Conservation (phyloP, 2,888 invertebrate genomes). For the Idaea straminata region DNA sequence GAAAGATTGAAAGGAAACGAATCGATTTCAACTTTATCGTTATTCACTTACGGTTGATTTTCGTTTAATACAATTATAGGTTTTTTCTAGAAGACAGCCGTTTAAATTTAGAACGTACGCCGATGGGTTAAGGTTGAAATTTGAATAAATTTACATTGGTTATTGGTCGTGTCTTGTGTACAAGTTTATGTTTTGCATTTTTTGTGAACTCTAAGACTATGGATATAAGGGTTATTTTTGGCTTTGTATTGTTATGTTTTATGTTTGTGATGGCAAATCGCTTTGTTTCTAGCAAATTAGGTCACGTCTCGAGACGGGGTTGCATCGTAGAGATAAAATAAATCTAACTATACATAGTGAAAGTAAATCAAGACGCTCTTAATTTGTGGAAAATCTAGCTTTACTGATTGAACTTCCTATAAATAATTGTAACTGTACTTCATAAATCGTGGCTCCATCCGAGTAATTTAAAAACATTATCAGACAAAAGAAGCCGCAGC, state of each 20-base stretch:
- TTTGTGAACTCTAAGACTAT: slow-evolving; percentile 18
- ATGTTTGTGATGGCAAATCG: slow-evolving; percentile 42
- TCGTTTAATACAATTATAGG: slow-evolving; percentile 13
- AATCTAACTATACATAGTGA: not conserved
- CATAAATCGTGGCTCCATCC: too few species aligned
- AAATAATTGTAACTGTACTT: too few species aligned
- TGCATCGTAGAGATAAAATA: slow-evolving; percentile 36
- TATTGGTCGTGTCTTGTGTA: slow-evolving; percentile 23
- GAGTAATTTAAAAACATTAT: too few species aligned
- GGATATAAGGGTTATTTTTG: slow-evolving; percentile 23
- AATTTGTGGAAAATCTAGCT: not conserved
- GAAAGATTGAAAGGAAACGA: slow-evolving; percentile 31
- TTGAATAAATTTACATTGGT: slow-evolving; percentile 15
- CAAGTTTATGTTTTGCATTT: slow-evolving; percentile 17
- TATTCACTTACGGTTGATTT: slow-evolving; percentile 16
- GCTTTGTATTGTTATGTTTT: slow-evolving; percentile 10
- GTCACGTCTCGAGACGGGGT: slow-evolving; percentile 58
- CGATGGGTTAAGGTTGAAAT: slow-evolving; percentile 22
- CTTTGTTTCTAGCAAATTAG: slow-evolving; percentile 69
- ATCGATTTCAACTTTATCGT: slow-evolving; percentile 7
- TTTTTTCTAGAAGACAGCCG: slow-evolving; percentile 10
- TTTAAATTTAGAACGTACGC: slow-evolving; percentile 19
- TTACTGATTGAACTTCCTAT: too few species aligned
- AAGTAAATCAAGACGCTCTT: not conserved
- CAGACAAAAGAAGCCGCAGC: too few species aligned